Evolutionary conservation across 2,888 invertebrate species (phyloP).

Genomic region (Pristionchus entomophagus): DNA sequence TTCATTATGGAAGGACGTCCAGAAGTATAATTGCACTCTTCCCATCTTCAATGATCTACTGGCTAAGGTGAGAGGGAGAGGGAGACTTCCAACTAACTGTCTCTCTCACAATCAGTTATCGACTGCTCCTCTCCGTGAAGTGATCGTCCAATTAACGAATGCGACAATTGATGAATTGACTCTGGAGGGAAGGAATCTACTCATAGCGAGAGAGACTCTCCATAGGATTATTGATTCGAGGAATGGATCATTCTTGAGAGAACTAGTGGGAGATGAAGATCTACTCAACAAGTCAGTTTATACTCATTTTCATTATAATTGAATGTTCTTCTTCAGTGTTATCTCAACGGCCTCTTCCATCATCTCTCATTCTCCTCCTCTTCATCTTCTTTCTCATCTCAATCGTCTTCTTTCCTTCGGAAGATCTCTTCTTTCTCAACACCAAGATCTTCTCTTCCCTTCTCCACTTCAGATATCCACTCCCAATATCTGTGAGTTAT

Average conservation of each 20-base stretch:
- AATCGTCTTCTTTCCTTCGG: conserved; percentile 11
- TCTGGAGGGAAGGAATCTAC: conserved; percentile 55
- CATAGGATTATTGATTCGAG: conserved; percentile 54
- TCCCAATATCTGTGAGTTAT: conserved; percentile 17
- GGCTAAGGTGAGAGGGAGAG: neutral
- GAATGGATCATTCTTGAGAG: conserved; percentile 45
- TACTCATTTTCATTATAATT: neutral
- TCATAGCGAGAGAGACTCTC: conserved; percentile 60
- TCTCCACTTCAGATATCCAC: conserved; percentile 33
- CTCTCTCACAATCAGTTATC: conserved; percentile 17
- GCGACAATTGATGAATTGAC: neutral
- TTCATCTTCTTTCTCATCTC: conserved; percentile 41
- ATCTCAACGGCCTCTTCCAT: conserved; percentile 3
- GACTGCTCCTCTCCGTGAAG: neutral
- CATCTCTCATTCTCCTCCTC: conserved; percentile 42
- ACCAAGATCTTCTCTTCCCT: conserved; percentile 12
- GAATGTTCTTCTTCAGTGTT: conserved; percentile 3
- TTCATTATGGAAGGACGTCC: conserved; percentile 46
- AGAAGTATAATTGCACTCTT: conserved; percentile 39
- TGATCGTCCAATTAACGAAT: conserved; percentile 40
- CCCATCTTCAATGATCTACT: conserved; percentile 43
- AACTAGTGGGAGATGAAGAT: conserved; percentile 27
- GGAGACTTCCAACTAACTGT: neutral
- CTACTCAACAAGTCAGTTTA: neutral
- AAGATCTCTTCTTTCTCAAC: conserved; percentile 6